Evolutionary conservation across 2,888 invertebrate genomes (phyloP).

Genomic region (Slavum lentiscoides): DNA sequence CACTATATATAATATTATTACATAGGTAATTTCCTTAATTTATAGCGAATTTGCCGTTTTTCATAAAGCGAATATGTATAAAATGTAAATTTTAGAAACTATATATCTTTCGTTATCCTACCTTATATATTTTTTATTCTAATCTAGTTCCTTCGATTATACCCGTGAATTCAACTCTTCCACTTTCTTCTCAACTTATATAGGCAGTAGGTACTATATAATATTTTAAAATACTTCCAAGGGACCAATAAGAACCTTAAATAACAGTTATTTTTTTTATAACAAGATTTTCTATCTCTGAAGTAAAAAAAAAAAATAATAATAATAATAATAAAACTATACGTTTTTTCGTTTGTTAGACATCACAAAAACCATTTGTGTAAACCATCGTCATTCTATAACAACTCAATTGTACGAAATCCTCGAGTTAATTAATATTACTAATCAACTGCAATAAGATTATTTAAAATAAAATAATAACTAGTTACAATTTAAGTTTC

Average conservation of each 20-base stretch:
- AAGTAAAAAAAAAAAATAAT: slow-evolving; percentile 7
- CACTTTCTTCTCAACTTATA: slow-evolving; percentile 21
- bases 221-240: slow-evolving; percentile 27
- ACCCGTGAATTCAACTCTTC: neutral
- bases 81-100: neutral
- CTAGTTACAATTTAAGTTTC: no score
- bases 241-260: slow-evolving; percentile 29
- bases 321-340: neutral
- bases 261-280: slow-evolving; percentile 22
- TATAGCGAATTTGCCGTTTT: neutral
- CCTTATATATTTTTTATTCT: no score
- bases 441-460: no score
- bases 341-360: slow-evolving; percentile 19
- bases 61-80: neutral
- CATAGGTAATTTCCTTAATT: no score
- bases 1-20: neutral
- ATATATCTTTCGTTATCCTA: neutral
- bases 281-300: slow-evolving; percentile 12
- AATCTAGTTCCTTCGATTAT: slow-evolving; percentile 14
- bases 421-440: no score
- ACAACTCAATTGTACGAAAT: slow-evolving; percentile 6
- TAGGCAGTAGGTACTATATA: no score
- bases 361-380: slow-evolving; percentile 26
- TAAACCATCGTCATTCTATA: neutral
- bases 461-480: no score